Evolutionary conservation across 2,113 vertebrate genomes (phyloP).

Genomic region (Cygnus buccinator): DNA sequence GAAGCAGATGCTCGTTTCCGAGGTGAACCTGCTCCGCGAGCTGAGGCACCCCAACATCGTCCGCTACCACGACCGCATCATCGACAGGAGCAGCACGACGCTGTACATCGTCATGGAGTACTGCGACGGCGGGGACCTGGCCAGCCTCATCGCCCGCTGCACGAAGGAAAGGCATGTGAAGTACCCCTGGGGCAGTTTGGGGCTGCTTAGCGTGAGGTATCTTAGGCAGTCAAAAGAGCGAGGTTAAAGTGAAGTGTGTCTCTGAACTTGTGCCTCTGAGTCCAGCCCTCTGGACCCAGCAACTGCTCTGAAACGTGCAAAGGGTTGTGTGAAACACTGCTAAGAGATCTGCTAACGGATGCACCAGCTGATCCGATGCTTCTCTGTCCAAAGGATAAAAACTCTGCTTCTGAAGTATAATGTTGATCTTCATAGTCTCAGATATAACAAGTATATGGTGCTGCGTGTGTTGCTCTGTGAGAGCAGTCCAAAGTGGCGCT

Average conservation of each 20-base stretch:
- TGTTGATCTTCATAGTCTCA: neutral
- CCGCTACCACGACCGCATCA: slow-evolving; percentile 92
- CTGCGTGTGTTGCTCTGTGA: neutral
- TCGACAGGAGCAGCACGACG: slow-evolving; percentile 88
- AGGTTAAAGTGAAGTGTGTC: neutral
- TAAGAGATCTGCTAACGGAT: neutral
- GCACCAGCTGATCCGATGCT: neutral
- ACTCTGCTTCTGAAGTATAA: neutral
- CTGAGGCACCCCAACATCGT: slow-evolving; percentile 95
- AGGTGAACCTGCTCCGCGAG: slow-evolving; percentile 94
- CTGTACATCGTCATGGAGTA: slow-evolving; percentile 98
- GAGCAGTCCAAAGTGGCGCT: neutral
- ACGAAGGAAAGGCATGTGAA: slow-evolving; percentile 85
- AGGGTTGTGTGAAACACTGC: fast-evolving
- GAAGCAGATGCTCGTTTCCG: slow-evolving; percentile 97
- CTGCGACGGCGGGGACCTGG: slow-evolving; percentile 93
- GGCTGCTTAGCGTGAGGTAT: fast-evolving
- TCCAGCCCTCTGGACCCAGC: neutral
- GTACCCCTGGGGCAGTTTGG: fast-evolving
- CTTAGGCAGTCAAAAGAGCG: too few relatives aligned
- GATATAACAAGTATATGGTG: neutral
- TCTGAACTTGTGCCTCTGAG: fast-evolving
- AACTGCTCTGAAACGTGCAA: fast-evolving
- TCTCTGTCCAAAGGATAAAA: neutral
- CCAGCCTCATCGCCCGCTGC: slow-evolving; percentile 86